Base-by-base conservation (phyloP, 92 coral and sea anemone genomes). In the Ricordea florida region DNA sequence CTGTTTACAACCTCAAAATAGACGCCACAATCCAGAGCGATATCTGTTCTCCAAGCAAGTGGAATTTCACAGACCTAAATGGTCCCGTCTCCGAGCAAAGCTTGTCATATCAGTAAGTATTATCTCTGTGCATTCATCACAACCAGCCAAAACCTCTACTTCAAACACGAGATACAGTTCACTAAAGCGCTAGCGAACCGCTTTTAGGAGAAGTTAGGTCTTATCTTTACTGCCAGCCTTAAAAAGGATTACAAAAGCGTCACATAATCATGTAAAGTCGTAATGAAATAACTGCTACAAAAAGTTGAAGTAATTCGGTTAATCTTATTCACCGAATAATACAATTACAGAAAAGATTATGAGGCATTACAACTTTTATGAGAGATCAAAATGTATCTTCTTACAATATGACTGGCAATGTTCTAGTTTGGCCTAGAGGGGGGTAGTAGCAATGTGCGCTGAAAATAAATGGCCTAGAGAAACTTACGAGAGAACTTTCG, bases 141-240 rank as follows among this genome's bases (percentile, higher is more conserved):
- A 82, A 77, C 69, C 87, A 87, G 96, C 87, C 84, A 87, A 82
- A 84, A 91, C 81, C 87, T 91, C 83, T 90, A 66, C 90, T 90
- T 90, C 92, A 70, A 91, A 91, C 97, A 91, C 97, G 97, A 91
- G 97, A 91, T 91, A 78, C 92, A 70, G 77, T 84, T 82, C 92
- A 81, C 85, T 62, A 85, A 79, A 83, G 87, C 87, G 74, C 85
- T 74, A 78, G 87, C 71, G 53, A 69, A 84, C 79, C 40, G 14
- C 41, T 70, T 37, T 41, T 27, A 53, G 56, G 77, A 70, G 64
- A 38, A 52, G 31, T 53, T 53, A 9, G 40, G 10, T 53, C 6
- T 26, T 37, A 37, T 16, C 42, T 28, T 53, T 52, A 2, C 17
- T 10, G 42, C 16, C 4, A 33, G 25, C 34, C n/a, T 29, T 1